These are phyloP conservation scores for Metallyticus violacea DNA, from an alignment of 2,888 invertebrate genomes.

Conservation along the genomic window DNA sequence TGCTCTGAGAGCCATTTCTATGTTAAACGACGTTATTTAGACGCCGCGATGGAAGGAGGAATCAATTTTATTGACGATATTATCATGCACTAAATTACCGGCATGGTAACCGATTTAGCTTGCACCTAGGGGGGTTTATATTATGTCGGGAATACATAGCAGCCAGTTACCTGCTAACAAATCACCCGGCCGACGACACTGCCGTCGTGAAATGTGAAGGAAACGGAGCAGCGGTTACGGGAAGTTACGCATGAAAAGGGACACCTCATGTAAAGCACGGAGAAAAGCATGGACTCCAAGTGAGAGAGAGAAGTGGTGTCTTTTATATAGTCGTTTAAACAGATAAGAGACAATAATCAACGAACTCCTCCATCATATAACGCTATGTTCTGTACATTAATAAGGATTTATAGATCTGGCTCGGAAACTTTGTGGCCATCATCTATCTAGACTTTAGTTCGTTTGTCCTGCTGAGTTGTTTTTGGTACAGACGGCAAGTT, in stretches of 20 bases:
- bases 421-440: too few relatives aligned
- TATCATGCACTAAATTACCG: background rate
- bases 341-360: too few relatives aligned
- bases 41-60: background rate
- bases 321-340: too few relatives aligned
- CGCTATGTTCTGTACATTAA: too few relatives aligned
- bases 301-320: background rate
- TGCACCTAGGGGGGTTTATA: background rate
- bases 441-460: too few relatives aligned
- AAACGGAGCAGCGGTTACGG: background rate
- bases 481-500: too few relatives aligned
- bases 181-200: background rate
- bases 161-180: background rate
- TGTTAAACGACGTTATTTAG: slow-evolving; percentile 4
- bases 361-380: too few relatives aligned
- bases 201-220: background rate
- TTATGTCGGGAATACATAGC: background rate
- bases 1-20: background rate
- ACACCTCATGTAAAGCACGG: background rate
- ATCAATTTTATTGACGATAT: slow-evolving; percentile 15
- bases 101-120: background rate
- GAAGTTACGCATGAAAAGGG: background rate
- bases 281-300: background rate
- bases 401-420: too few relatives aligned
- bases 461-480: too few relatives aligned